Conservation (phyloP, 2,888 invertebrate genomes). For the Acanthopleura granulata region DNA sequence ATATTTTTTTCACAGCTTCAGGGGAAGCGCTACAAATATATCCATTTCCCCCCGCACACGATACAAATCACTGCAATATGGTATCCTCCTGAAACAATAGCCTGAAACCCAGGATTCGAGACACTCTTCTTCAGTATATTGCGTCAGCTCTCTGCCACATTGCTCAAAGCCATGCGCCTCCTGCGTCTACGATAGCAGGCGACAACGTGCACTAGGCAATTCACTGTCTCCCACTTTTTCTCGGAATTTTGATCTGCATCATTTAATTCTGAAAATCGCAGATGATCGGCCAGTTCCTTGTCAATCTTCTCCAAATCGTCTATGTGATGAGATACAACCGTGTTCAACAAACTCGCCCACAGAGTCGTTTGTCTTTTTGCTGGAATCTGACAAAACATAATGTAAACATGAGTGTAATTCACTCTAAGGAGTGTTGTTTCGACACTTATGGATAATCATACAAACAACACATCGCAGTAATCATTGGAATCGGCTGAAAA, state of each 20-base stretch:
- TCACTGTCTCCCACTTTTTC: slow-evolving; percentile 2
- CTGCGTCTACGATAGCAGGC: not conserved
- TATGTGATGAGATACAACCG: slow-evolving; percentile 1
- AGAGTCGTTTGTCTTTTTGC: not conserved
- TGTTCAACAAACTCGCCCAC: slow-evolving; percentile 9
- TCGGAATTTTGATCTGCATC: not conserved
- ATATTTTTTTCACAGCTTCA: too few relatives aligned
- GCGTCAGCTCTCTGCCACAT: too few relatives aligned
- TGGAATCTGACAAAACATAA: not conserved
- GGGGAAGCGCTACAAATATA: too few relatives aligned
- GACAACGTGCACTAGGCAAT: slow-evolving; percentile 2
- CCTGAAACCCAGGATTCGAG: too few relatives aligned
- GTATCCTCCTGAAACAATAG: too few relatives aligned
- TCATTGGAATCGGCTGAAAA: too few relatives aligned
- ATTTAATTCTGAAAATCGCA: not conserved
- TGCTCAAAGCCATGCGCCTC: not conserved
- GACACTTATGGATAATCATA: too few relatives aligned
- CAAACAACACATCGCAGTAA: too few relatives aligned
- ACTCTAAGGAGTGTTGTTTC: not conserved
- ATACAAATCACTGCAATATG: too few relatives aligned
- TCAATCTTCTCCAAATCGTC: slow-evolving; percentile 9
- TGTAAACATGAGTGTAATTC: not conserved
- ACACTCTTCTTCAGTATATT: too few relatives aligned
- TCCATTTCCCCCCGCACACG: too few relatives aligned
- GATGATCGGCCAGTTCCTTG: not conserved